phyloP scores from a whole-genome alignment of 2,113 vertebrate species.

The Halcyon malimbica region DNA sequence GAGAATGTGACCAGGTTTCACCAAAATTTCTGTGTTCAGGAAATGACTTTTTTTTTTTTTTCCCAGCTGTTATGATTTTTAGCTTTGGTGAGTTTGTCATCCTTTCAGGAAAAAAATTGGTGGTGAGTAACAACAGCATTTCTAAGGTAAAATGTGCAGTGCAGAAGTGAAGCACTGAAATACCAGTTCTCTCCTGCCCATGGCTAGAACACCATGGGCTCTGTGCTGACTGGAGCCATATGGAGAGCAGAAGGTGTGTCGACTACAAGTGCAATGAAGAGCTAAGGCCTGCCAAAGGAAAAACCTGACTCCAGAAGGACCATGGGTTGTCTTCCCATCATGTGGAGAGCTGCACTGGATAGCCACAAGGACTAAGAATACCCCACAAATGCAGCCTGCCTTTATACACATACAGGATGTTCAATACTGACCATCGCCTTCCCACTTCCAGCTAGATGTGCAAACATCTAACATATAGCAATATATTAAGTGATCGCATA shows the following conservation, averaged over 20 bases:
- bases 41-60: not conserved
- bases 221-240: not conserved
- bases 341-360: accelerated
- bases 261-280: not conserved
- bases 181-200: not conserved
- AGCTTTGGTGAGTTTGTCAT: not conserved
- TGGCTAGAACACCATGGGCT: not conserved
- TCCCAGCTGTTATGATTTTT: not conserved
- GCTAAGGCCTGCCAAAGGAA: not conserved
- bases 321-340: not conserved
- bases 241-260: not conserved
- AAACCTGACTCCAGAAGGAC: not conserved
- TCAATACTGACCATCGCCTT: not conserved
- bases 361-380: not conserved
- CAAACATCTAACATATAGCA: not conserved
- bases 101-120: not conserved
- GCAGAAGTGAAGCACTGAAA: not conserved
- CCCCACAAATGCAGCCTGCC: not conserved
- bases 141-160: not conserved
- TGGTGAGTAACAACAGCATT: not conserved
- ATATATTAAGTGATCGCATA: not conserved
- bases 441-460: not conserved
- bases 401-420: not conserved
- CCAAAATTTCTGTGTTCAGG: not conserved
- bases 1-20: not conserved